phyloP scores from a whole-genome alignment of 2,888 invertebrate species.

The Timema podura region DNA sequence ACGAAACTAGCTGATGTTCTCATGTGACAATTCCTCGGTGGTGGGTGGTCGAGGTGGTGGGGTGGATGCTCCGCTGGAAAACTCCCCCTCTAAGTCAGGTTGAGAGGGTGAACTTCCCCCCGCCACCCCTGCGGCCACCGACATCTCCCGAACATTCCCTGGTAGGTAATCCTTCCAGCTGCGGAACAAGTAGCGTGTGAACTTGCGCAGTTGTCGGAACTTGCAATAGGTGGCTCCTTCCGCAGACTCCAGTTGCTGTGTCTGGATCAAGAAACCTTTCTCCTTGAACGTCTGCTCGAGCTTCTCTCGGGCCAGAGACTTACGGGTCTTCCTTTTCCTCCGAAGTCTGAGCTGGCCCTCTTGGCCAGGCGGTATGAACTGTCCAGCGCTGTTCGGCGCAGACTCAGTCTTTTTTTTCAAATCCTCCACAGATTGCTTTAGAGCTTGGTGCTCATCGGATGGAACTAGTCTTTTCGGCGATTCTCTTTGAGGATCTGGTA shows the following conservation, averaged over 20 bases:
- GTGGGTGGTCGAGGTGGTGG: conserved; percentile 3
- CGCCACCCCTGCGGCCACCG: conserved; percentile 31
- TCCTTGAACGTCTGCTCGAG: conserved; percentile 89
- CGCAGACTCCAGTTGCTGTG: conserved; percentile 86
- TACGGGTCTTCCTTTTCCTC: conserved; percentile 69
- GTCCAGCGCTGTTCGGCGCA: conserved; percentile 9
- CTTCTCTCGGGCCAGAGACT: conserved; percentile 81
- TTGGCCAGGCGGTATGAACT: conserved; percentile 21
- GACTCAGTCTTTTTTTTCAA: conserved; percentile 2
- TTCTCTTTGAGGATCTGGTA: too few relatives aligned
- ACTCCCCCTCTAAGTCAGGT: conserved; percentile 25
- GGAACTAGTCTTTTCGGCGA: conserved; percentile 4
- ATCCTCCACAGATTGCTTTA: conserved; percentile 29
- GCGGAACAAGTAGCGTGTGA: conserved; percentile 84
- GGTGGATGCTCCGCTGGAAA: conserved; percentile 20
- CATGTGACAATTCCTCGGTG: too few relatives aligned
- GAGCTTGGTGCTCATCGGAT: conserved; percentile 15
- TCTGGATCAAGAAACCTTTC: conserved; percentile 88
- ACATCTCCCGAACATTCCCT: conserved; percentile 54
- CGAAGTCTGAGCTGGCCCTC: conserved; percentile 37
- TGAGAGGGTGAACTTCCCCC: conserved; percentile 20
- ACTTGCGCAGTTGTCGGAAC: conserved; percentile 83
- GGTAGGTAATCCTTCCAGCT: conserved; percentile 93
- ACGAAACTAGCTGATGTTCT: too few relatives aligned
- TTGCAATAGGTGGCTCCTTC: conserved; percentile 94